Evolutionary conservation across 2,888 invertebrate genomes (phyloP).

Genomic region (Diaperis boleti): DNA sequence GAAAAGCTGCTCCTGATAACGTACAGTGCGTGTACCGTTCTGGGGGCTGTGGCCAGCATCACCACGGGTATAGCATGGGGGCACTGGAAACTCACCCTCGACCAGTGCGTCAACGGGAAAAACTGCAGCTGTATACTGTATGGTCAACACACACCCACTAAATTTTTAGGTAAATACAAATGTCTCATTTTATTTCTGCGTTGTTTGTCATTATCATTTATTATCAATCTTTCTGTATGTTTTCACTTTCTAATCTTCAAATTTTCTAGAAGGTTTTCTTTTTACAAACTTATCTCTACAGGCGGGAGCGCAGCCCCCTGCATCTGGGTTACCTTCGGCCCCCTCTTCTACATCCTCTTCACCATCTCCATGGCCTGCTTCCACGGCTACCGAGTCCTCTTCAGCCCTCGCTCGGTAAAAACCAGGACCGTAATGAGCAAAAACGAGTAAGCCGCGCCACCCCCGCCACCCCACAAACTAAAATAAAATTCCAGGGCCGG

Average conservation of each 20-base stretch:
- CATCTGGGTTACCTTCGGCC: slow-evolving; percentile 77
- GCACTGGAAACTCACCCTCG: slow-evolving; percentile 77
- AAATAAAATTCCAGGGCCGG: slow-evolving; percentile 78
- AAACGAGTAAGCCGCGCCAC: slow-evolving; percentile 60
- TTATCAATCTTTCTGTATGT: no score
- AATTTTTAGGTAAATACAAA: slow-evolving; percentile 68
- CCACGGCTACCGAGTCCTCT: slow-evolving; percentile 75
- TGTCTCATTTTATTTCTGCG: no score
- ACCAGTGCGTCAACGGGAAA: slow-evolving; percentile 73
- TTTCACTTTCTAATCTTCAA: no score
- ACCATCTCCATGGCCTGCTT: slow-evolving; percentile 74
- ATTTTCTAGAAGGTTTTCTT: no score
- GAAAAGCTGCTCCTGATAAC: slow-evolving; percentile 60
- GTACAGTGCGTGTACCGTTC: slow-evolving; percentile 56
- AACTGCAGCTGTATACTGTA: slow-evolving; percentile 80
- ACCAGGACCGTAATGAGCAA: slow-evolving; percentile 61
- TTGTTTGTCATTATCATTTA: no score
- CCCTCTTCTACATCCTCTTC: slow-evolving; percentile 74
- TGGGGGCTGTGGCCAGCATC: slow-evolving; percentile 63
- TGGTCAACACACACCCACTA: slow-evolving; percentile 72
- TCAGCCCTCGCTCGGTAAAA: slow-evolving; percentile 57
- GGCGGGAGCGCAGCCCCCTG: slow-evolving; percentile 77
- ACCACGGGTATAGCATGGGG: slow-evolving; percentile 75
- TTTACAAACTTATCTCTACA: no score
- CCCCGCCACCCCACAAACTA: no score